Evolutionary conservation across 2,888 invertebrate genomes (phyloP), one percentile per base, ranked within the genome.

Genomic region (Caenorhabditis zanzibari): DNA sequence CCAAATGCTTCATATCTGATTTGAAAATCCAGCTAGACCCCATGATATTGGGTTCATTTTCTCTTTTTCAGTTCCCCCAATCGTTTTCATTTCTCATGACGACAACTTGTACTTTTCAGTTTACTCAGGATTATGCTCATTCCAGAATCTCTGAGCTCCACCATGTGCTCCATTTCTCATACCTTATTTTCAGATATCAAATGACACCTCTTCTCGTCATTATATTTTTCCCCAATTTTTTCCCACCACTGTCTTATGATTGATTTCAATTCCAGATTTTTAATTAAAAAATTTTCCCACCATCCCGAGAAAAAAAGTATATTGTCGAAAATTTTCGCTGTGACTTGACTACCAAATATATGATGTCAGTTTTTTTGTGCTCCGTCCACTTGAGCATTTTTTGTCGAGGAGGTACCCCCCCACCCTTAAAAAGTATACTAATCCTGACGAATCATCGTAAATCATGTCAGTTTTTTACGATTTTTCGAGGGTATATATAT

Each of bases 391-490:
- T 38, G 38, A 38, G 38, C 5, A 10, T 38, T 38, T 38, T 38
- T 38, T 49, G n/a, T 49, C 49, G 19, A 19, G 19, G 5, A 38
- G 38, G 38, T 38, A 12, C 38, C 10, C 38, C 38, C 32, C 32
- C 32, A 4, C 32, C 7, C 38, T 38, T 10, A 12, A 38, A 19
- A 47, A 47, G 10, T 9, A 19, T 47, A 26, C 38, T 59, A 59
- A 38, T 59, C 35, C 38, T 26, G 44, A 26, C 16, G 26, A 44
- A 26, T 44, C 44, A 26, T 22, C 66, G 66, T 66, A 66, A 66
- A 66, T 66, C 66, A 66, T 52, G 63, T 66, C 66, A 66, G 19
- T 66, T 52, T 64, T 24, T 54, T 54, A 26, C 22, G 26, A 26
- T 14, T 54, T 54, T 26, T 54, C 54, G 26, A 54, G 24, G 12